Conservation (phyloP, 2,888 invertebrate species). For the Amphipyra berbera region DNA sequence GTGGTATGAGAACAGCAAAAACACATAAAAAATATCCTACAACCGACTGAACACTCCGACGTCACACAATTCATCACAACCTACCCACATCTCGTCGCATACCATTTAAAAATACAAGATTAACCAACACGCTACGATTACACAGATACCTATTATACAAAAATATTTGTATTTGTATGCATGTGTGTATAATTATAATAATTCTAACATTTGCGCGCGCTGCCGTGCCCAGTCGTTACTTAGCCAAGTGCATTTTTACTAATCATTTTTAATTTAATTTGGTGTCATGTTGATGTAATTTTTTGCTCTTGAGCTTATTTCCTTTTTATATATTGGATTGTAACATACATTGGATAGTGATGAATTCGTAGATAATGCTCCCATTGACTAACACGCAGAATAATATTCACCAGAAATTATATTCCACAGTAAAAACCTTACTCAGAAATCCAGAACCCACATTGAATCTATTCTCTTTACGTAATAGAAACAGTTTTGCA, state of each 20-base stretch:
- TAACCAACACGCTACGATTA: slow-evolving; percentile 86
- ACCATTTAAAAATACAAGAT: slow-evolving; percentile 79
- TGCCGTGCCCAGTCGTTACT: slow-evolving; percentile 69
- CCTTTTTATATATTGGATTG: neutral
- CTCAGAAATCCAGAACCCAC: neutral
- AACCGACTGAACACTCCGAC: slow-evolving; percentile 8
- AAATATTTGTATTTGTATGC: slow-evolving; percentile 88
- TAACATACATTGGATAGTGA: slow-evolving; percentile 3
- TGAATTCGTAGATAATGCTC: neutral
- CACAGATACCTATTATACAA: slow-evolving; percentile 88
- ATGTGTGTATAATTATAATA: slow-evolving; percentile 83
- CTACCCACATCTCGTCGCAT: slow-evolving; percentile 39
- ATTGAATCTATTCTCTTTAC: neutral
- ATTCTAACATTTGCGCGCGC: slow-evolving; percentile 82
- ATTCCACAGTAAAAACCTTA: too few species aligned
- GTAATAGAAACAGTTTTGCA: slow-evolving; percentile 2
- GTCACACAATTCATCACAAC: slow-evolving; percentile 15
- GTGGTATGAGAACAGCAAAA: neutral
- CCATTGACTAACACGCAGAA: slow-evolving; percentile 4
- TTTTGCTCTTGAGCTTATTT: slow-evolving; percentile 30
- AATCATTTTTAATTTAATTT: slow-evolving; percentile 31
- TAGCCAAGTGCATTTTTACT: slow-evolving; percentile 50
- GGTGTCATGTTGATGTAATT: slow-evolving; percentile 39
- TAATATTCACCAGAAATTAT: neutral
- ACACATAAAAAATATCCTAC: neutral